A percentile compares a stretch with the other conserved stretches of the same genome.
Conservation (phyloP, 2,888 invertebrate genomes). For the Nomada goodeniana region DNA sequence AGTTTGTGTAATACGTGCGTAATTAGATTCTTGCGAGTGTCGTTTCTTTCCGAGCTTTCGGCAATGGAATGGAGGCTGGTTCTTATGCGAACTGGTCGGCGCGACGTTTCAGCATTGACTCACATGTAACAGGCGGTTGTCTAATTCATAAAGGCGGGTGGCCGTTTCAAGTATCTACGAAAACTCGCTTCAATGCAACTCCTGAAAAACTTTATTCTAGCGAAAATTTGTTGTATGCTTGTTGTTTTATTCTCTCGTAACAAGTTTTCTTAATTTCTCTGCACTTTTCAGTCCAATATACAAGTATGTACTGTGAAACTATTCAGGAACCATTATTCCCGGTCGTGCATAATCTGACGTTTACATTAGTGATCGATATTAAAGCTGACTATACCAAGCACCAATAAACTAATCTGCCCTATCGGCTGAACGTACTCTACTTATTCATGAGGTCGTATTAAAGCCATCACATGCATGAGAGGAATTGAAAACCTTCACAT, state of each 20-base stretch:
- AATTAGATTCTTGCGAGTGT: constrained; percentile 10
- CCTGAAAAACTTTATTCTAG: too few species aligned
- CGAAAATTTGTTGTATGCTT: too few species aligned
- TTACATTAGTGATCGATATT: background rate
- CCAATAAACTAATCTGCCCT: constrained; percentile 5
- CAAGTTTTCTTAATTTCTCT: too few species aligned
- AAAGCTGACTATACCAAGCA: background rate
- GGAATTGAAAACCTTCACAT: background rate
- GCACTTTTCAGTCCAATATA: too few species aligned
- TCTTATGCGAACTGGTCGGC: background rate
- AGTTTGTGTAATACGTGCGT: constrained; percentile 16
- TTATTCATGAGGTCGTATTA: constrained; percentile 8
- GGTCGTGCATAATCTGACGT: background rate
- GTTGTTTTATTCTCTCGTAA: too few species aligned
- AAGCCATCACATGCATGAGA: background rate
- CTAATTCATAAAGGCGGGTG: too few species aligned
- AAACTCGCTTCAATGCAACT: too few species aligned
- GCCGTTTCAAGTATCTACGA: too few species aligned
- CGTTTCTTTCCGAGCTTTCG: constrained; percentile 8
- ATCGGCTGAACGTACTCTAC: background rate
- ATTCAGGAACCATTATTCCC: too few species aligned
- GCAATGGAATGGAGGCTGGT: background rate
- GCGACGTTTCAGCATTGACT: too few species aligned
- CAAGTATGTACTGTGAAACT: too few species aligned
- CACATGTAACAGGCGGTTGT: too few species aligned